Conservation (phyloP, 1,140 invertebrate genomes). For the Acromyrmex echinatior region DNA sequence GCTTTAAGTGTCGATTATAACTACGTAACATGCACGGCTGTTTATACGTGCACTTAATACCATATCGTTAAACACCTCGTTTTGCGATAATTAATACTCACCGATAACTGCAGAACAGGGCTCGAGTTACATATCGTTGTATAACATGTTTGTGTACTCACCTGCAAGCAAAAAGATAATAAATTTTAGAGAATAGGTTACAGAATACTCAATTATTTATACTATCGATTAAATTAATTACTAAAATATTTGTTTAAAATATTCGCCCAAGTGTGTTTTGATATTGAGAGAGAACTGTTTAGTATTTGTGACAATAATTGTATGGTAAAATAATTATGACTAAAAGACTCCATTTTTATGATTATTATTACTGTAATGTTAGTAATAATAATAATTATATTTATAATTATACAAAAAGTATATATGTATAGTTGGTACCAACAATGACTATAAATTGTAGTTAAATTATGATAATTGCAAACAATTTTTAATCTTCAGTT, state of each 20-base stretch:
- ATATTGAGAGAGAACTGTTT: too few species aligned
- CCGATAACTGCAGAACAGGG: conserved; percentile 66
- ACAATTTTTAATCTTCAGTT: too few species aligned
- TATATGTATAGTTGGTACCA: too few species aligned
- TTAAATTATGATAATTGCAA: too few species aligned
- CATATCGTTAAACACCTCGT: conserved; percentile 27
- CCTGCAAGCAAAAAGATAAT: conserved; percentile 79
- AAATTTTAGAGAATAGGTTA: neutral
- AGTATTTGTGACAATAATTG: too few species aligned
- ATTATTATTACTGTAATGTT: too few species aligned
- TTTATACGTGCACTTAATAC: conserved; percentile 6
- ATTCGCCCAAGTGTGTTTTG: neutral
- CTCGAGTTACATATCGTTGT: conserved; percentile 49
- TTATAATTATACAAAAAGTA: too few species aligned
- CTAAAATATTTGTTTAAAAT: neutral
- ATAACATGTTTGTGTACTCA: conserved; percentile 75
- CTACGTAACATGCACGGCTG: neutral
- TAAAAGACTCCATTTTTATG: too few species aligned
- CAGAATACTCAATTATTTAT: neutral
- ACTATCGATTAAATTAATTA: conserved; percentile 3
- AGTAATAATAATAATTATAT: too few species aligned
- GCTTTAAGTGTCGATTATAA: conserved; percentile 3
- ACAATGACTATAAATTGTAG: too few species aligned
- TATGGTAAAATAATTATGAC: too few species aligned
- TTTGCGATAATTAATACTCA: conserved; percentile 63